Conservation (phyloP, 2,888 invertebrate species). For the Cactoblastis cactorum region DNA sequence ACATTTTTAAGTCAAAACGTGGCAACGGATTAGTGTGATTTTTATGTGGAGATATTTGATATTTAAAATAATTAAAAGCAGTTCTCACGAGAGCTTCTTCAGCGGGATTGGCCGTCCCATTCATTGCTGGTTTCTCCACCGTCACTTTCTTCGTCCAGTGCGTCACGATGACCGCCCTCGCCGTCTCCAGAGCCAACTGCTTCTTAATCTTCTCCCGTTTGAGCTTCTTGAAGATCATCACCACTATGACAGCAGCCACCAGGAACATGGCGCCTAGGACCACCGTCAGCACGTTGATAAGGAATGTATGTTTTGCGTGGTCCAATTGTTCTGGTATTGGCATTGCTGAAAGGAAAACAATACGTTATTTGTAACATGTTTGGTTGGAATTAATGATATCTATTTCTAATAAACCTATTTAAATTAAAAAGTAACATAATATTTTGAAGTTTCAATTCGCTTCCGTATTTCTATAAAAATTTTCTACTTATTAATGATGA, state of each 20-base stretch:
- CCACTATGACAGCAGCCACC: constrained; percentile 77
- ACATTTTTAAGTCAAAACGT: no score
- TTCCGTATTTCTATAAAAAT: no score
- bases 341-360: constrained; percentile 54
- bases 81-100: constrained; percentile 81
- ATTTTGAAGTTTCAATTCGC: no score
- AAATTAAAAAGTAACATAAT: no score
- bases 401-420: no score
- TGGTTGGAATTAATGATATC: no score
- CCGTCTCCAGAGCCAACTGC: constrained; percentile 88
- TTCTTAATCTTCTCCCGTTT: constrained; percentile 90
- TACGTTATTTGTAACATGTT: no score
- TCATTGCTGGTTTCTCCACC: constrained; percentile 87
- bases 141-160: constrained; percentile 95
- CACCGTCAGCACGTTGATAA: constrained; percentile 80
- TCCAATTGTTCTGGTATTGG: constrained; percentile 56
- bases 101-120: constrained; percentile 78
- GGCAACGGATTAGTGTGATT: no score
- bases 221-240: constrained; percentile 83
- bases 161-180: constrained; percentile 88
- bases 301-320: constrained; percentile 71
- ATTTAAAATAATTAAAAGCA: background rate
- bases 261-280: constrained; percentile 81
- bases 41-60: no score
- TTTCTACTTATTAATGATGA: no score